These are phyloP conservation scores for Cyclopterus lumpus DNA, from an alignment of 2,797 vertebrate genomes.

Conservation along the genomic window DNA sequence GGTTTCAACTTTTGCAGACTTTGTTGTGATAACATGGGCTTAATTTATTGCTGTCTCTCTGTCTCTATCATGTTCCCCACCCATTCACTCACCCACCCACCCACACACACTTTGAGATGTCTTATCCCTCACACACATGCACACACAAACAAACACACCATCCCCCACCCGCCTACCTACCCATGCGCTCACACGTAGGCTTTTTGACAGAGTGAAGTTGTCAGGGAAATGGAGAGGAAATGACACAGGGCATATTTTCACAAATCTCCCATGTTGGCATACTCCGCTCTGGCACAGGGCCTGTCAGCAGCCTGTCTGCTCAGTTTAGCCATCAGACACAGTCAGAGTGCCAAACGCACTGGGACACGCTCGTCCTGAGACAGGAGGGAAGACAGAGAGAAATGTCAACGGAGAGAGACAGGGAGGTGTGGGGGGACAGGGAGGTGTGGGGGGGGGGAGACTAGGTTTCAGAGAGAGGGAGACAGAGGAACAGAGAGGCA, in stretches of 20 bases:
- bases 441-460: background rate
- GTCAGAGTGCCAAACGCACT: conserved; percentile 68
- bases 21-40: conserved; percentile 55
- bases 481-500: conserved; percentile 1
- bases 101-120: conserved; percentile 49
- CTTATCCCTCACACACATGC: conserved; percentile 45
- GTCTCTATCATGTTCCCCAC: conserved; percentile 53
- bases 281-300: conserved; percentile 71
- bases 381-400: conserved; percentile 62
- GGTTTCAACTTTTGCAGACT: conserved; percentile 54
- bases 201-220: conserved; percentile 78
- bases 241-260: conserved; percentile 84
- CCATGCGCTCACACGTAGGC: conserved; percentile 53
- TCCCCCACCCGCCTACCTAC: conserved; percentile 51
- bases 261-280: conserved; percentile 81
- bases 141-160: conserved; percentile 46
- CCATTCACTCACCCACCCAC: conserved; percentile 44
- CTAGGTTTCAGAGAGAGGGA: conserved; percentile 31
- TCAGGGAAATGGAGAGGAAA: conserved; percentile 79
- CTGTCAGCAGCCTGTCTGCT: conserved; percentile 84
- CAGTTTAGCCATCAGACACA: conserved; percentile 79
- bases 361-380: conserved; percentile 71
- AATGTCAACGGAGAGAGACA: conserved; percentile 53
- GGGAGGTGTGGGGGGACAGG: conserved; percentile 12
- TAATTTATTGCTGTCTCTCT: conserved; percentile 44